Conservation (phyloP, 2,113 vertebrate species). For the Elephas maximus region DNA sequence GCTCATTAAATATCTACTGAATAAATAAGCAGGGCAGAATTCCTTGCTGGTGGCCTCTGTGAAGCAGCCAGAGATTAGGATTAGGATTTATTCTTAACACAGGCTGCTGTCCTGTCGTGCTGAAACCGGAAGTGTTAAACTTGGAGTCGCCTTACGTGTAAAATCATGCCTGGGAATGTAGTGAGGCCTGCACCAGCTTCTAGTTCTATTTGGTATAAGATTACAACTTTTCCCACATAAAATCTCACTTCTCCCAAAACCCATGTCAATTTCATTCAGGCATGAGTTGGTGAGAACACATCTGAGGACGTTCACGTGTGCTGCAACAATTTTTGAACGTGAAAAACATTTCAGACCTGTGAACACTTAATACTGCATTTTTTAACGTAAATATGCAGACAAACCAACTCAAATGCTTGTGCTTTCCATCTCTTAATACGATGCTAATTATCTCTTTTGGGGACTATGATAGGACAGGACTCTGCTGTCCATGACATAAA, state of each 20-base stretch:
- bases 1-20: background rate
- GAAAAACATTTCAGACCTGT: conserved; percentile 56
- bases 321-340: conserved; percentile 4
- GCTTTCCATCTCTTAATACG: conserved; percentile 29
- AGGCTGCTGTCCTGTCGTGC: background rate
- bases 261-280: conserved; percentile 40
- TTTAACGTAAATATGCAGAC: conserved; percentile 27
- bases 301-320: conserved; percentile 22
- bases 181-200: background rate
- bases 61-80: background rate
- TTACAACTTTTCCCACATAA: background rate
- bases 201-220: conserved; percentile 23
- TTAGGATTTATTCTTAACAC: background rate
- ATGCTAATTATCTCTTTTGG: conserved; percentile 13
- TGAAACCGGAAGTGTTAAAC: background rate
- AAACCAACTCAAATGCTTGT: conserved; percentile 8
- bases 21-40: background rate
- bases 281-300: conserved; percentile 27
- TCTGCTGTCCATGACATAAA: background rate
- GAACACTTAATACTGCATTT: conserved; percentile 57
- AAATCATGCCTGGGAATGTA: background rate
- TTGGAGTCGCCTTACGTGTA: background rate
- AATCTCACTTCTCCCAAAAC: conserved; percentile 39
- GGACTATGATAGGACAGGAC: conserved; percentile 1
- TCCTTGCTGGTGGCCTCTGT: background rate